Evolutionary conservation across 1,140 invertebrate genomes (phyloP), one percentile per base, ranked within the genome.

Genomic region (Pectinophora gossypiella): DNA sequence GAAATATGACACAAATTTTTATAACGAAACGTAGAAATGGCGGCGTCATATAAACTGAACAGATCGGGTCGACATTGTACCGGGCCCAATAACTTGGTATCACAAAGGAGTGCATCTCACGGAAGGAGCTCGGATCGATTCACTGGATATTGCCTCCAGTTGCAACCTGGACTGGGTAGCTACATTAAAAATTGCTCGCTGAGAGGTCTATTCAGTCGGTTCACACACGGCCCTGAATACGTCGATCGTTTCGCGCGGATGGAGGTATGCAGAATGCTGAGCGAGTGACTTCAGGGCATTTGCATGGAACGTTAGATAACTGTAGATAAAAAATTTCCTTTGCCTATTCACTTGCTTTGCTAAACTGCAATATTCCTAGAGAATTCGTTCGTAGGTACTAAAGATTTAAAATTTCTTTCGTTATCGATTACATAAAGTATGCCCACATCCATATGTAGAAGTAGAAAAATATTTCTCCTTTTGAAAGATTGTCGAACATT

Each of bases 171-270:
- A 43, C 56, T 61, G 61, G 72, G 76, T 74, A 70, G 77, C 23
- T 27, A 6, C 23, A n/a, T n/a, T n/a, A n/a, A n/a, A 77, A 75
- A 72, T 69, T 61, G 61, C 56, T 57, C 56, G 48, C 45, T 70
- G 66, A 68, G 60, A 72, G 55, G 59, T 56, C 61, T 68, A 62
- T 77, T 73, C 66, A 77, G 45, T 40, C 46, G 59, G 60, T 59
- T 66, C 59, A 45, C 54, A 50, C 51, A 50, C 54, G 57, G 20
- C 56, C 48, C 53, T 65, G 65, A 64, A 61, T 58, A 65, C 61
- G 50, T 43, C 27, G 46, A 61, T 52, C 51, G 53, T 20, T 22
- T 44, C 58, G 43, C 23, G 12, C n/a, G n/a, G n/a, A n/a, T n/a
- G 23, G 12, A 27, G 5, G 23, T 27, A 12, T 27, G 23, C 5